Evolutionary conservation across 1,140 invertebrate genomes (phyloP), one percentile per base, ranked within the genome.

Genomic region (Drosophila ananassae): DNA sequence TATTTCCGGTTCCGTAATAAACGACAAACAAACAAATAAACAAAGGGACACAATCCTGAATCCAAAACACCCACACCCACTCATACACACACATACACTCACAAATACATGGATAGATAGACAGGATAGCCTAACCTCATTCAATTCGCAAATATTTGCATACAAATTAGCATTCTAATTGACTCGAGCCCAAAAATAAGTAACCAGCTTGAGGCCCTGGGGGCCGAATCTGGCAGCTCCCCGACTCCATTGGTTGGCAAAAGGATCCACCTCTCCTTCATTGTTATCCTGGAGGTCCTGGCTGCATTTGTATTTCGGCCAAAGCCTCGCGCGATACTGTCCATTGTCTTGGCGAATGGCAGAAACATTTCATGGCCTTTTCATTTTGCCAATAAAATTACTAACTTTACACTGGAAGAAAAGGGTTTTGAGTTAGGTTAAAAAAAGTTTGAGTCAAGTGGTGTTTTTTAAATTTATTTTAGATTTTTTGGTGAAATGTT

Each of bases 81-180:
- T 30, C 32, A 44, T 30, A 37, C 25, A 25, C 25, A 25, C 25
- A 25, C 5, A 25, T 4, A 25, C 4, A 25, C 25, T 5, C 25
- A 4, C 25, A 25, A 25, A 25, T 25, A 25, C 25, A 4, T 28
- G 6, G 25, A 28, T 7, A 28, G 10, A 37, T n/a, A 37, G 34
- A 52, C 37, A 55, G 48, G 34, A 63, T 37, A 21, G 58, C 55
- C 56, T 46, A 52, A 58, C 56, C 59, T 66, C 54, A 74, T 79
- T 46, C 58, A 66, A 52, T 85, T 77, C 71, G 63, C 82, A 82
- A 82, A 89, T 79, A 87, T 87, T 87, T 87, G 83, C 83, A 87
- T 87, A 89, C 77, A 87, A 87, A 87, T 87, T 89, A 87, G 83
- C 73, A 87, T 87, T 87, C 75, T 83, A 83, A 83, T 89, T 89